Evolutionary conservation across 2,113 vertebrate species (phyloP), one percentile per base, ranked within the genome.

Genomic region (Entomyzon cyanotis): DNA sequence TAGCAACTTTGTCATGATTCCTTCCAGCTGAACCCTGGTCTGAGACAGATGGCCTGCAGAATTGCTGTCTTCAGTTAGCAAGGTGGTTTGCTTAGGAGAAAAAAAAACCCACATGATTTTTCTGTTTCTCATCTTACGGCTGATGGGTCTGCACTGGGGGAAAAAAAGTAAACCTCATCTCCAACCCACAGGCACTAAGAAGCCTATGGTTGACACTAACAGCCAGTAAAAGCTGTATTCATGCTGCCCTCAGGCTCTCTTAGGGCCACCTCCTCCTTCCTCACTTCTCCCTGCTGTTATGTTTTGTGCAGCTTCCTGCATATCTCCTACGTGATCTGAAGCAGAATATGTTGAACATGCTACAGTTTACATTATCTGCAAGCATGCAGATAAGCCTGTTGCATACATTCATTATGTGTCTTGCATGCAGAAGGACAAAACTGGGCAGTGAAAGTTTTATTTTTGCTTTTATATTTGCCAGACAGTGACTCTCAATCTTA

Each of bases 81-180:
- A 53, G n/a, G 33, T 58, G 20, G 58, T 55, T 42, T 55, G 14
- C 30, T 35, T 39, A 84, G 35, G 24, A 67, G 27, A 31, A 63
- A 31, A 63, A 74, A 87, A 69, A 10, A 6, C 0, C 2, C 15
- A 30, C 5, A 7, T 18, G 8, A 19, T 47, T 65, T 65, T 53
- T 76, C 39, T 65, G 5, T 37, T 87, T 88, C 35, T 31, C 25
- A 39, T 62, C 18, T 86, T 59, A 65, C 7, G 25, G 22, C 20
- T 81, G 50, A 65, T 30, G 11, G 3, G 31, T 49, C 19, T 69
- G 37, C 2, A 2, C 7, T 7, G n/a, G 8, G 3, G 4, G 9
- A 4, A 4, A 5, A 42, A 47, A 33, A 67, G 1, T 37, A 53
- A 46, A 8, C 1, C 2, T 14, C 5, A 44, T 24, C 4, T 4